phyloP scores from a whole-genome alignment of 2,797 vertebrate species.

The Phyllotis vaccarum region DNA sequence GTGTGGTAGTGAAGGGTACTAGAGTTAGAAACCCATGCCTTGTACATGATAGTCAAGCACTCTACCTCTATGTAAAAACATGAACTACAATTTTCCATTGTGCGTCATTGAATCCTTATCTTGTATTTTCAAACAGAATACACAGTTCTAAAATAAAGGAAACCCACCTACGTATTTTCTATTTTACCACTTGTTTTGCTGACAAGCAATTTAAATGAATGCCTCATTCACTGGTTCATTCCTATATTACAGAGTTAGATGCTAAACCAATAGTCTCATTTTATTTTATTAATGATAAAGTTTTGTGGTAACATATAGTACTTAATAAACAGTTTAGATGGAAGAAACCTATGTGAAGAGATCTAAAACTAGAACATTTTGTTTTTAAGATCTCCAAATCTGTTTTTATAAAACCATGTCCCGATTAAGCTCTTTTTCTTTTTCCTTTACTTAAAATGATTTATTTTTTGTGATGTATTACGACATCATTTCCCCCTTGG shows the following conservation, averaged over 20 bases:
- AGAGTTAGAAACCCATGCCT: background rate
- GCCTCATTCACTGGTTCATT: background rate
- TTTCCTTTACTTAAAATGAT: background rate
- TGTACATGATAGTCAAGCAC: background rate
- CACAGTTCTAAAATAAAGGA: conserved; percentile 40
- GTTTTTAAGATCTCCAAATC: conserved; percentile 13
- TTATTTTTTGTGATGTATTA: background rate
- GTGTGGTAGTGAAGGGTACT: rapidly evolving
- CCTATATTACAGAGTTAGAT: background rate
- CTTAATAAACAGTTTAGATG: conserved; percentile 29
- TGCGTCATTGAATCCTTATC: conserved; percentile 12
- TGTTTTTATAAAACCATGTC: background rate
- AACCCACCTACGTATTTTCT: conserved; percentile 33
- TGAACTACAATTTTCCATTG: conserved; percentile 46
- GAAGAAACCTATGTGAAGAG: conserved; percentile 16
- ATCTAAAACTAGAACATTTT: conserved; percentile 17
- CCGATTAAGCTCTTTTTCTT: background rate
- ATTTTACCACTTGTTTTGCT: conserved; percentile 38
- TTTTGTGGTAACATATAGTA: background rate
- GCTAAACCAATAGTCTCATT: conserved; percentile 32
- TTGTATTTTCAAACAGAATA: conserved; percentile 69
- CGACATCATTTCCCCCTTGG: background rate
- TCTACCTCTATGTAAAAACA: background rate
- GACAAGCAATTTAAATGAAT: conserved; percentile 62
- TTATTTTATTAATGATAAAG: conserved; percentile 11